Conservation (phyloP, 2,888 invertebrate genomes). For the Rhyacophila evoluta region DNA sequence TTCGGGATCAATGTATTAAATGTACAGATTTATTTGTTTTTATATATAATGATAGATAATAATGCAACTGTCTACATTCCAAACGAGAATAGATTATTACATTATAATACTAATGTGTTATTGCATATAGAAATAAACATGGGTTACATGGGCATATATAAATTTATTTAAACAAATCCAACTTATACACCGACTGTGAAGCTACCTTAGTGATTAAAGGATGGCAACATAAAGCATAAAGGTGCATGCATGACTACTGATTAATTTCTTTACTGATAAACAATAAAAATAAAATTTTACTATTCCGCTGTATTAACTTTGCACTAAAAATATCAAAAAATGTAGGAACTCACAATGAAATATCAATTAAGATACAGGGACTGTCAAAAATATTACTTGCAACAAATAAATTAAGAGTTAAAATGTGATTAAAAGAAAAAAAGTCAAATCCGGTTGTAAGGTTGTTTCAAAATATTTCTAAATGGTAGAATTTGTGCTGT, state of each 20-base stretch:
- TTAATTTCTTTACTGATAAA: not conserved
- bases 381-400: too few relatives aligned
- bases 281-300: too few relatives aligned
- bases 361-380: too few relatives aligned
- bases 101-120: conserved; percentile 40
- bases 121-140: conserved; percentile 51
- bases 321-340: too few relatives aligned
- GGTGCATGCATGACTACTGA: not conserved
- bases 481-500: too few relatives aligned
- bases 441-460: too few relatives aligned
- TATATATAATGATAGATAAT: not conserved
- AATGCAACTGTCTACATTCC: not conserved
- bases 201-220: not conserved
- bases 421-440: too few relatives aligned
- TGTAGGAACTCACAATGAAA: too few relatives aligned
- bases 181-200: not conserved
- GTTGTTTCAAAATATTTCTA: too few relatives aligned
- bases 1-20: not conserved
- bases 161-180: conserved; percentile 20
- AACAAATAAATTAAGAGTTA: too few relatives aligned
- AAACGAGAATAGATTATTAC: not conserved
- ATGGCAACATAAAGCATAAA: conserved; percentile 20
- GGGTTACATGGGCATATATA: conserved; percentile 23
- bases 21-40: not conserved
- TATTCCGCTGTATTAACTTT: too few relatives aligned